Base-by-base conservation (phyloP, 2,113 vertebrate genomes). In the Orthonyx spaldingii region DNA sequence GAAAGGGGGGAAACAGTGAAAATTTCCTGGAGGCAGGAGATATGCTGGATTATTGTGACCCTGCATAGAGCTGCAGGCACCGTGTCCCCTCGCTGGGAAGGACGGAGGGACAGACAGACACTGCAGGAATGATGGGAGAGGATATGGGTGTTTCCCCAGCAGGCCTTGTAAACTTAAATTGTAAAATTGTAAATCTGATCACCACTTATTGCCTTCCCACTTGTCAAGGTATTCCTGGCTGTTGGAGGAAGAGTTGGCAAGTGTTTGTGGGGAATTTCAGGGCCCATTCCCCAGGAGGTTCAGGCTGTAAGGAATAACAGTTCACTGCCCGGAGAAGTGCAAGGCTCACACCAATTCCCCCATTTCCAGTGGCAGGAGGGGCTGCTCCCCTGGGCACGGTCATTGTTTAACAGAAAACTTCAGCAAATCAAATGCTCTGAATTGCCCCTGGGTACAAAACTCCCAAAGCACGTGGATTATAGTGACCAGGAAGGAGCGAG, bases 71-170 rank as follows among this genome's bases (percentile, higher is more conserved):
- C 69, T 59, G 42, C 33, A 19, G 28, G 26, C 2, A 0, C 30
- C 0, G 1, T 2, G 9, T 72, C 66, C 18, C 66, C 30, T 57
- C 0, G 0, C 18, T 8, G 32, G 61, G 37, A 37, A 46, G 74
- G 65, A 47, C 3, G 32, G 44, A 33, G 37, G 35, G 35, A 63
- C 30, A 33, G 42, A 18, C 33, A 41, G 30, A 0, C 1, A 11
- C 28, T 75, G 53, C 69, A 14, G 64, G 37, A 42, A 10, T 1
- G 44, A 50, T 0, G 5, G 60, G 17, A 60, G 17, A 50, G 39
- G 63, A 42, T 1, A 1, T 41, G 41, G 26, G 41, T 13, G 6
- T n/a, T 75, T 84, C 46, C 39, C 30, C 77, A 30, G 56, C 22
- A 81, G 46, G 23, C 9, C 44, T 32, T 27, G 60, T 63, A 42